Base-by-base conservation (phyloP, 2,888 invertebrate genomes). In the Zaprionus lineosus region DNA sequence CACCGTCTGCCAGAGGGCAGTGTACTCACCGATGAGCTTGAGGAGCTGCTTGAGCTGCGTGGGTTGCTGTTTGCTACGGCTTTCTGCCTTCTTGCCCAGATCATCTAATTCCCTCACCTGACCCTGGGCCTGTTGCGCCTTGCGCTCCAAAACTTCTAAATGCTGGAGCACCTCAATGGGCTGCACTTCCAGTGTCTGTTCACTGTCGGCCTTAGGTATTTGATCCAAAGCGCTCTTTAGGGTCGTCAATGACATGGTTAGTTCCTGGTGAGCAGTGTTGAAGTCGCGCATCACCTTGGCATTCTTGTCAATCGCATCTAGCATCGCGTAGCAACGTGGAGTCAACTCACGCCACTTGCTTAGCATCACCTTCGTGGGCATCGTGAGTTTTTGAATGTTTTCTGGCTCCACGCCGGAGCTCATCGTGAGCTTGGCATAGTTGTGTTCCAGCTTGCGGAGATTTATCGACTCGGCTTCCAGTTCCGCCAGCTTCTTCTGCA, bases 181-280 rank as follows among this genome's bases (percentile, higher is more conserved):
- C 18, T 88, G 84, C 0, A 68, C 51, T 8, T 73, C 70, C 9
- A 69, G 60, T 4, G 70, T 55, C 5, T 55, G 87, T 87, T 88
- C 56, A 3, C 92, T 90, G 1, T 94, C 90, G 73, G 93, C 93
- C 12, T 55, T 76, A 75, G 95, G 91, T 2, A 94, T 89, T 52
- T 95, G 92, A 0, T 95, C 95, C 9, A 96, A 89, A 26, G 93
- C 91, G 0, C 94, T 94, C 75, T 96, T 95, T 0, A 95, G 92
- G 73, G 93, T 93, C 0, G 94, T 94, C 14, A 96, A 88, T 1
- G 93, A 92, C 7, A 95, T 92, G 4, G 96, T 92, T 0, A 95
- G 94, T 19, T 92, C 92, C 2, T 94, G 93, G 57, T 96, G 95
- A 8, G 94, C 93, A 1, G 92, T 91, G 8, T 93, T 92, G 78